Percentiles rank a stretch among this genome's conserved stretches.
phyloP scores from a whole-genome alignment of 1,140 invertebrate species.

The Calephelis nemesis region DNA sequence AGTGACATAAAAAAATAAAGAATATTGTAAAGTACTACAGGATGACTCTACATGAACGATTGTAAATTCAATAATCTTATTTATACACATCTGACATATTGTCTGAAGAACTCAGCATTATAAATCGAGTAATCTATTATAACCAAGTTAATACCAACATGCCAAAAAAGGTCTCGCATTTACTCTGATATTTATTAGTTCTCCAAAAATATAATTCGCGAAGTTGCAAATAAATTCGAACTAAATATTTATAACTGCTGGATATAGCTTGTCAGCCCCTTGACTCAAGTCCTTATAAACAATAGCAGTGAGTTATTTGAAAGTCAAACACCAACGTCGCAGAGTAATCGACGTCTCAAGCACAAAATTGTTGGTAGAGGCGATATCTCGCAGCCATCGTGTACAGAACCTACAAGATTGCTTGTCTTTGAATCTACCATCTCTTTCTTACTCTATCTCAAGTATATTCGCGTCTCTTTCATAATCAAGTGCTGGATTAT shows the following conservation, averaged over 20 bases:
- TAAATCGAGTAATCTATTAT: background rate
- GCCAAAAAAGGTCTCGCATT: conserved; percentile 1
- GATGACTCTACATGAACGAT: background rate
- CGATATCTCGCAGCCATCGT: conserved; percentile 48
- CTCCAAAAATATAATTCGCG: conserved; percentile 30
- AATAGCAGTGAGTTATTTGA: conserved; percentile 60
- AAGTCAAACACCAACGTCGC: conserved; percentile 59
- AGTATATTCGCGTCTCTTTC: conserved; percentile 41
- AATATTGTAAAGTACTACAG: background rate
- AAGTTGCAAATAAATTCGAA: conserved; percentile 50
- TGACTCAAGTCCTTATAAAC: conserved; percentile 53
- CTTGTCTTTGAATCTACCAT: conserved; percentile 44
- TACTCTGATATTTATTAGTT: conserved; percentile 16
- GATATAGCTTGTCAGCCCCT: conserved; percentile 52
- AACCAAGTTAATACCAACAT: background rate
- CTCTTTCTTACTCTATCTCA: conserved; percentile 36
- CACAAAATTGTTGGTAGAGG: conserved; percentile 54
- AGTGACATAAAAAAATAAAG: too few relatives aligned
- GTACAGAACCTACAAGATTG: conserved; percentile 44
- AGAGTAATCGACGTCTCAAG: conserved; percentile 68
- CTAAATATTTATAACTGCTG: conserved; percentile 65
- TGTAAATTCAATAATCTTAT: too few relatives aligned
- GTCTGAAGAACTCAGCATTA: too few relatives aligned
- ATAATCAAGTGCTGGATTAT: conserved; percentile 42
- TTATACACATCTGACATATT: too few relatives aligned